phyloP scores from a whole-genome alignment of 2,797 vertebrate species.

The Scyliorhinus canicula region DNA sequence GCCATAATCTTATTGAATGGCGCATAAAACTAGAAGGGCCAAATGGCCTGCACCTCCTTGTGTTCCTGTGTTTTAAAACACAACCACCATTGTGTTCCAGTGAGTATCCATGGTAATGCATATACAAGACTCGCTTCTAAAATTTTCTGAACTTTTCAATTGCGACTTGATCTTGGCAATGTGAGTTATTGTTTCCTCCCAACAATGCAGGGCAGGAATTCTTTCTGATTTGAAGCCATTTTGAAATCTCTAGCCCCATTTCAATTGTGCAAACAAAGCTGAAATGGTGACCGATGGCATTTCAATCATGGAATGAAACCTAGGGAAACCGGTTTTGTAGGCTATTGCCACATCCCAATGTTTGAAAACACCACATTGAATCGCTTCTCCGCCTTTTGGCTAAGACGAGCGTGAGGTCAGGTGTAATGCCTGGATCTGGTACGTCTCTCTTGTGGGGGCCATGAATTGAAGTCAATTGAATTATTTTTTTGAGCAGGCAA shows the following conservation, averaged over 20 bases:
- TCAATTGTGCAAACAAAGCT: neutral
- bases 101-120: neutral
- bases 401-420: too few species aligned
- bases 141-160: neutral
- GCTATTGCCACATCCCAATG: neutral
- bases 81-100: neutral
- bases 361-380: neutral
- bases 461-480: too few species aligned
- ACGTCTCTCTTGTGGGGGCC: too few species aligned
- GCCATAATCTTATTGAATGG: too few species aligned
- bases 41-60: too few species aligned
- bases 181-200: neutral
- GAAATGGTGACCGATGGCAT: neutral
- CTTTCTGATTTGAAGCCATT: neutral
- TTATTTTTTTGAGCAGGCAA: too few species aligned
- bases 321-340: slow-evolving; percentile 7
- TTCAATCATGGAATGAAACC: neutral
- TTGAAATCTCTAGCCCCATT: neutral
- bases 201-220: neutral
- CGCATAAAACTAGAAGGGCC: too few species aligned
- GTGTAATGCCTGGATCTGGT: too few species aligned
- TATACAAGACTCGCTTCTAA: neutral
- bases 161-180: neutral
- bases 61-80: neutral
- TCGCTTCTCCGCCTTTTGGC: too few species aligned